Evolutionary conservation across 2,113 vertebrate genomes (phyloP).

Genomic region (Atrichornis clamosus): DNA sequence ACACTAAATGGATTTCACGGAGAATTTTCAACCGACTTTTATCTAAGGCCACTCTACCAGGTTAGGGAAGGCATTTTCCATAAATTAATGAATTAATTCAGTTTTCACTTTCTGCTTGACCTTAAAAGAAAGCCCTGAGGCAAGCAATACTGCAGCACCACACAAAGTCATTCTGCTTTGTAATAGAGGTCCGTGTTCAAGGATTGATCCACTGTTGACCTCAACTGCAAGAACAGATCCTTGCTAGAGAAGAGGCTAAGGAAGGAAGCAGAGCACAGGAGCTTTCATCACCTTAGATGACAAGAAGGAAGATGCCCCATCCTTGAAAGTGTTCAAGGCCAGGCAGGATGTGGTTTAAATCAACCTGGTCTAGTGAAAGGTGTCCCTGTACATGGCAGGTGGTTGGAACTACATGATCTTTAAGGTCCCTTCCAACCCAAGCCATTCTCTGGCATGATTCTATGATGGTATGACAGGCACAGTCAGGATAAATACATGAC

Average conservation of each 20-base stretch:
- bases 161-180: background rate
- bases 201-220: background rate
- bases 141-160: background rate
- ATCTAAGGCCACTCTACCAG: background rate
- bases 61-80: background rate
- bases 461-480: background rate
- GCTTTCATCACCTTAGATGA: background rate
- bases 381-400: background rate
- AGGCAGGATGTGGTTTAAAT: background rate
- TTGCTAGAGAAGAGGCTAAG: background rate
- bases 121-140: background rate
- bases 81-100: background rate
- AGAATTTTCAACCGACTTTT: background rate
- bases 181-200: background rate
- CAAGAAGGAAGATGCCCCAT: background rate
- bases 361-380: too few relatives aligned
- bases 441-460: background rate
- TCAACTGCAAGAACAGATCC: background rate
- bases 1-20: background rate
- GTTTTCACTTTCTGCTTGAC: conserved; percentile 11
- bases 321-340: background rate
- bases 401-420: fast-evolving
- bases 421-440: background rate
- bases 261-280: background rate
- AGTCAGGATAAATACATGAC: background rate